phyloP scores from a whole-genome alignment of 2,113 vertebrate genomes.

The Ornithorhynchus anatinus region DNA sequence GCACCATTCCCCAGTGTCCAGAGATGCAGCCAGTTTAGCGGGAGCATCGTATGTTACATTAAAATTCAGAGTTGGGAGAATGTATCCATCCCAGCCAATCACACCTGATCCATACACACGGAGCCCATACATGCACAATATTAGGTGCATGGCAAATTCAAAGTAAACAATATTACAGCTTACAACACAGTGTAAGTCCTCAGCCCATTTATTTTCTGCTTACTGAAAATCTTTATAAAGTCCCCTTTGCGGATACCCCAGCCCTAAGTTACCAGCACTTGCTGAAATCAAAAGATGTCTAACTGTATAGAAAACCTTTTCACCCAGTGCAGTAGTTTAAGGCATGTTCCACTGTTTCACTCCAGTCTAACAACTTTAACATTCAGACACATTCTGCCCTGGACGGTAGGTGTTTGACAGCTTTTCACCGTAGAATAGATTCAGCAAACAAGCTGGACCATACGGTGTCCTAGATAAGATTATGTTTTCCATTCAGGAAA shows the following conservation, averaged over 20 bases:
- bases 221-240: background rate
- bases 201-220: rapidly evolving
- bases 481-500: constrained; percentile 45
- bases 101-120: background rate
- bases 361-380: background rate
- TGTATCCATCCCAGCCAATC: background rate
- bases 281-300: constrained; percentile 2
- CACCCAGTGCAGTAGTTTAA: background rate
- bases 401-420: constrained; percentile 8
- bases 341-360: constrained; percentile 11
- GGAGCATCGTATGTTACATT: background rate
- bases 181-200: rapidly evolving
- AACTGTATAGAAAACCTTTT: background rate
- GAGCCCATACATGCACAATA: rapidly evolving
- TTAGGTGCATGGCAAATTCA: background rate
- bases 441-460: background rate
- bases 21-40: background rate
- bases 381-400: background rate
- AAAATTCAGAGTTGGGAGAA: background rate
- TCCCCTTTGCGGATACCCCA: background rate
- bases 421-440: constrained; percentile 6
- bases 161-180: background rate
- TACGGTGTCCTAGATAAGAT: constrained; percentile 31
- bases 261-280: background rate
- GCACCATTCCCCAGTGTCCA: background rate